A percentile compares a stretch with the other conserved stretches of the same genome.
Conservation (phyloP, 2,888 invertebrate species). For the Unio pictorum region DNA sequence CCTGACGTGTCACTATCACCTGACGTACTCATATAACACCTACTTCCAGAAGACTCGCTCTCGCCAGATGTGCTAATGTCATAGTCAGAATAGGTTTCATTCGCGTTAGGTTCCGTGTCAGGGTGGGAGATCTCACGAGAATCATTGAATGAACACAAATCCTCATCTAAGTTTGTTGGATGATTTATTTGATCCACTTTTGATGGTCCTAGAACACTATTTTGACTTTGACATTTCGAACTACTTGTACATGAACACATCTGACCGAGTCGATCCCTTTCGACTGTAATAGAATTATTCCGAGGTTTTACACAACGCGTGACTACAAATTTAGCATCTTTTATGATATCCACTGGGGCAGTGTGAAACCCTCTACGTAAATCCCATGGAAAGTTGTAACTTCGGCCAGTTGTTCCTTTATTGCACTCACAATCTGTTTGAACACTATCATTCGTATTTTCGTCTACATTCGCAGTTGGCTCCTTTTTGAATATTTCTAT, state of each 20-base stretch:
- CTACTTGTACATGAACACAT: slow-evolving; percentile 33
- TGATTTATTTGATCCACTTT: too few relatives aligned
- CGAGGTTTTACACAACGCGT: slow-evolving; percentile 35
- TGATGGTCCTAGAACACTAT: too few relatives aligned
- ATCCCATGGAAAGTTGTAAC: slow-evolving; percentile 12
- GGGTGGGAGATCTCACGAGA: too few relatives aligned
- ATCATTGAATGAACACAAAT: too few relatives aligned
- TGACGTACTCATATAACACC: slow-evolving; percentile 17
- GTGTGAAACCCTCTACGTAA: neutral
- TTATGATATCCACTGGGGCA: slow-evolving; percentile 3
- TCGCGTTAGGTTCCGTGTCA: slow-evolving; percentile 3
- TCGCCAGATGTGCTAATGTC: slow-evolving; percentile 32
- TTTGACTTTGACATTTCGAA: slow-evolving; percentile 12
- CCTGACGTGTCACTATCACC: slow-evolving; percentile 30
- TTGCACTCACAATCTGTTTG: neutral
- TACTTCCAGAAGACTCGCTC: slow-evolving; percentile 22
- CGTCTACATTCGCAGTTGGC: neutral
- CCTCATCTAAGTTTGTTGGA: too few relatives aligned
- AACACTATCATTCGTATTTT: neutral
- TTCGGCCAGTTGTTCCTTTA: slow-evolving; percentile 3
- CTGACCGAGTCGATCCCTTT: slow-evolving; percentile 16
- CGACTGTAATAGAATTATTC: slow-evolving; percentile 12
- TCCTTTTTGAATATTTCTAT: slow-evolving; percentile 35
- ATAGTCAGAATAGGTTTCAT: slow-evolving; percentile 25
- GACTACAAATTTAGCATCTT: slow-evolving; percentile 29